These are phyloP conservation scores for Drosophila nr. fundita DNA, from an alignment of 2,888 invertebrate genomes.

Conservation along the genomic window DNA sequence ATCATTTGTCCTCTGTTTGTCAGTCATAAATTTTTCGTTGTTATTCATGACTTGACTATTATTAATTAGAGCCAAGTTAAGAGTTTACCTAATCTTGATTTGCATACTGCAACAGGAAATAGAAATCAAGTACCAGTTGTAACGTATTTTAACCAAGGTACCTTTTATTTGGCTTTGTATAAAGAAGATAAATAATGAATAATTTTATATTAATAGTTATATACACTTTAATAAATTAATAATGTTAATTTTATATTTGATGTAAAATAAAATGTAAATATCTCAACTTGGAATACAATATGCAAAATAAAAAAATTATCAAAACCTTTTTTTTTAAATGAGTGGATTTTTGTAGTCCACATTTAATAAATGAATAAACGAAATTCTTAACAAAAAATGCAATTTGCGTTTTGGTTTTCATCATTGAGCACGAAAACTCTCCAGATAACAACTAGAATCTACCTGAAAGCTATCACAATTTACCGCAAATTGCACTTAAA, in stretches of 20 bases:
- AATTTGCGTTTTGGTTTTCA: neutral
- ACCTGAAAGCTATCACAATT: conserved; percentile 34
- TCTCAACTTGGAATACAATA: neutral
- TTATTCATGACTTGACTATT: conserved; percentile 32
- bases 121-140: neutral
- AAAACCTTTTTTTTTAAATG: neutral
- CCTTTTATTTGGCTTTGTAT: neutral
- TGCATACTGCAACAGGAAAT: neutral
- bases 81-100: neutral
- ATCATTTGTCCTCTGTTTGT: conserved; percentile 77
- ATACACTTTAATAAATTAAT: neutral
- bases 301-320: neutral
- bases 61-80: conserved; percentile 39
- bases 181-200: neutral
- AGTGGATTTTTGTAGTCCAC: neutral
- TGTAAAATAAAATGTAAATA: neutral
- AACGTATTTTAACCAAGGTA: too few relatives aligned
- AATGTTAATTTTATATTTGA: neutral
- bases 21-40: conserved; percentile 57
- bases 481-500: conserved; percentile 31
- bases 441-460: neutral
- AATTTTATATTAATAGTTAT: neutral
- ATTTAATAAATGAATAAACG: neutral
- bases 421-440: neutral
- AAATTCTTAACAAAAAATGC: neutral